Percentiles rank a stretch among this genome's conserved stretches.
Conservation (phyloP, 2,888 invertebrate species). For the Caenorhabditis sulstoni region DNA sequence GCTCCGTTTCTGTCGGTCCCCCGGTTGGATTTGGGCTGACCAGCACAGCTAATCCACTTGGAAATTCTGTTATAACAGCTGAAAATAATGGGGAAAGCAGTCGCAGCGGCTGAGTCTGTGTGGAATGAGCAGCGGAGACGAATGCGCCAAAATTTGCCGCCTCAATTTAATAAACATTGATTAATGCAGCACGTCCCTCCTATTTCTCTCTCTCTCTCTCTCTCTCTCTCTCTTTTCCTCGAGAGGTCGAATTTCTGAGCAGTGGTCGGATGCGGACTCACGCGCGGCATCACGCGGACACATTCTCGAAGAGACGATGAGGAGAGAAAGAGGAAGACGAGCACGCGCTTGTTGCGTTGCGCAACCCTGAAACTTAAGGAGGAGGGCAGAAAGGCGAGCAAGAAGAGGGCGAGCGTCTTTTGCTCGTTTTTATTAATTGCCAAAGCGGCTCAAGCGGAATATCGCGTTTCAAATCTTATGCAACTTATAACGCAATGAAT, state of each 20-base stretch:
- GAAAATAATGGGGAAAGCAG: constrained; percentile 21
- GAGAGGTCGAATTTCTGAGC: constrained; percentile 32
- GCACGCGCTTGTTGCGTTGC: constrained; percentile 31
- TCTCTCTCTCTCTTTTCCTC: constrained; percentile 3
- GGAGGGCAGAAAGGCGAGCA: constrained; percentile 15
- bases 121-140: background rate
- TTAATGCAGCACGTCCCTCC: constrained; percentile 43
- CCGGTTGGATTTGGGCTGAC: constrained; percentile 1
- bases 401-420: constrained; percentile 7
- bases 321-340: no score
- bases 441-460: constrained; percentile 54
- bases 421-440: constrained; percentile 50
- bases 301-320: background rate
- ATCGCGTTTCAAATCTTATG: constrained; percentile 54
- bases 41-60: constrained; percentile 4
- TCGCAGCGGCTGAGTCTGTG: background rate
- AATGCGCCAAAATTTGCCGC: constrained; percentile 37
- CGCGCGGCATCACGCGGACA: constrained; percentile 50
- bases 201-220: constrained; percentile 4
- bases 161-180: constrained; percentile 59
- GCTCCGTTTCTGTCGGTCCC: background rate
- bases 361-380: constrained; percentile 33
- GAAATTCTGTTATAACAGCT: constrained; percentile 33
- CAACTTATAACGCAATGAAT: constrained; percentile 54
- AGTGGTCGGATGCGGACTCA: constrained; percentile 26